Base-by-base conservation (phyloP, 2,888 invertebrate species). In the Euphydryas editha region DNA sequence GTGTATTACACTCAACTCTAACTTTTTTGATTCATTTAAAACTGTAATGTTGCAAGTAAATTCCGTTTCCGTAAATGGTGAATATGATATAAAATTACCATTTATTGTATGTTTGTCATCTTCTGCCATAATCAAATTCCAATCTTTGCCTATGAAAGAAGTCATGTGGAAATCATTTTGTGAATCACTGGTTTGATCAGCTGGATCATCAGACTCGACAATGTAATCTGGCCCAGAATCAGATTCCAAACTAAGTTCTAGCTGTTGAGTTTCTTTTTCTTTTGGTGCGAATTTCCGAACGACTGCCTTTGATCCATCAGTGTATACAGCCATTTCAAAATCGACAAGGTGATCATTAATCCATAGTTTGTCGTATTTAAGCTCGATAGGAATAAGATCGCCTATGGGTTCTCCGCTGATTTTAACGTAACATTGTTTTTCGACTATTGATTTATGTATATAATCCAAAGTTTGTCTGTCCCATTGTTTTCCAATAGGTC, bases 401-500 rank as follows among this genome's bases (percentile, higher is more conserved):
- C 79, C 80, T 15, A 85, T 73, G 18, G 82, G 75, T 36, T 85
- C 78, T 0, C 91, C 88, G 6, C 84, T 76, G 3, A 94, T 77
- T 44, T 90, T 90, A 0, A 96, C 82, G 10, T 81, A 81, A 74
- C 94, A 94, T 10, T 91, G 72, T 70, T 94, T 94, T 49, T 94
- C 94, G 0, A 96, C 94, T 1, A 96, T 71, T 1, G 84, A 80
- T 2, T 84, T 84, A 74, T 96, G 95, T 36, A 96, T 91, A 64
- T 90, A 93, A 75, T 96, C 95, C 42, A 96, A 87, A 2, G 94
- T 93, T 0, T 81, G 79, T 0, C 85, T 77, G 6, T 86, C 78
- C 94, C 95, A 96, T 1, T 77, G 75, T 5, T 78, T 77, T 5
- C 72, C 80, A 0, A 73, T 44, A 0, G 92, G 91, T 10, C 79